These are phyloP conservation scores for Arge pagana DNA, from an alignment of 2,888 invertebrate species.

Conservation along the genomic window DNA sequence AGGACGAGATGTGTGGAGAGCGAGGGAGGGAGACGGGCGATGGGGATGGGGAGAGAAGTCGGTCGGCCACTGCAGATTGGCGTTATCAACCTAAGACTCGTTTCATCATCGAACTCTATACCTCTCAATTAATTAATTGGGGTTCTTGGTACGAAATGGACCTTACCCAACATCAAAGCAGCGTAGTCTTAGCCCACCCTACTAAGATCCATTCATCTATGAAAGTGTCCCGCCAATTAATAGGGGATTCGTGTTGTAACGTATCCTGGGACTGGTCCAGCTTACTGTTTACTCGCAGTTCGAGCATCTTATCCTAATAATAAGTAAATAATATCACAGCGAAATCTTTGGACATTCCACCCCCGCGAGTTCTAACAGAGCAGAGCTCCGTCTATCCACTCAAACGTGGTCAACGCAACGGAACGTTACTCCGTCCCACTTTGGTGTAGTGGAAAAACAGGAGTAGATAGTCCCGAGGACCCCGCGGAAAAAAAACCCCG, in stretches of 20 bases:
- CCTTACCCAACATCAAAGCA: conserved; percentile 52
- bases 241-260: conserved; percentile 47
- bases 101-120: conserved; percentile 21
- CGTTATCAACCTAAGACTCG: conserved; percentile 21
- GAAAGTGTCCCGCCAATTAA: conserved; percentile 51
- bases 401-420: no score
- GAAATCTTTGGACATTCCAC: no score
- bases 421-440: no score
- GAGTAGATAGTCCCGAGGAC: no score
- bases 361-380: no score
- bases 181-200: conserved; percentile 36
- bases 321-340: conserved; percentile 48
- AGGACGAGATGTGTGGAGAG: background rate
- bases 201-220: conserved; percentile 33
- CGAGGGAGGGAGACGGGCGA: conserved; percentile 16
- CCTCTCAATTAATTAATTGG: conserved; percentile 52
- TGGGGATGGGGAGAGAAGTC: conserved; percentile 16
- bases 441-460: no score
- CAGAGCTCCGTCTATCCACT: no score
- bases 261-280: no score
- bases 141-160: conserved; percentile 50
- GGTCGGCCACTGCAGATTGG: conserved; percentile 18
- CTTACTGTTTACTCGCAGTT: conserved; percentile 46
- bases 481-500: no score
- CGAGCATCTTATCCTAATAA: conserved; percentile 51